phyloP scores from a whole-genome alignment of 1,140 invertebrate species.

The Macrosteles quadrilineatus region DNA sequence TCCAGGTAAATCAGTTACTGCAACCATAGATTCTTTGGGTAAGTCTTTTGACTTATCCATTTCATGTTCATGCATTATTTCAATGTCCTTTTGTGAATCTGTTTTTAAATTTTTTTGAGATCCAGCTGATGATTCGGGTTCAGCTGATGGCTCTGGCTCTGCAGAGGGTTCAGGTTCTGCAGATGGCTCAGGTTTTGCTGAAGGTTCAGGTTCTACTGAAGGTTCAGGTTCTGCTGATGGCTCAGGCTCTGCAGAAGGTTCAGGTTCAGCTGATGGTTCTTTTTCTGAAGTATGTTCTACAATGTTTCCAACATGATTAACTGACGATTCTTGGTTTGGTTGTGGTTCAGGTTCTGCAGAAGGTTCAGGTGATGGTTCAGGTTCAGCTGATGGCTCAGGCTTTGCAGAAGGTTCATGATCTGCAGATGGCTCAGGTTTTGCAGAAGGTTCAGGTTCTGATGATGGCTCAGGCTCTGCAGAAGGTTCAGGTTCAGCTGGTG shows the following conservation, averaged over 20 bases:
- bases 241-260: constrained; percentile 29
- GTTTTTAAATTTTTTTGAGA: constrained; percentile 11
- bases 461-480: constrained; percentile 38
- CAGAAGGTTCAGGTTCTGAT: constrained; percentile 36
- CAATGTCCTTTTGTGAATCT: constrained; percentile 42
- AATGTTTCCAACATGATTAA: too few species aligned
- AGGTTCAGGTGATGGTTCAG: too few species aligned
- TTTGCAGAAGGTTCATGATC: constrained; percentile 44
- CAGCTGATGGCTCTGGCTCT: constrained; percentile 38
- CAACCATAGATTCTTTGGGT: constrained; percentile 37
- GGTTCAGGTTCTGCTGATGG: constrained; percentile 37
- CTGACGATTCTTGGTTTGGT: constrained; percentile 35
- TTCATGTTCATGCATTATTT: constrained; percentile 41
- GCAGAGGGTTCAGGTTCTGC: constrained; percentile 42
- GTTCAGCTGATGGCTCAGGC: constrained; percentile 46
- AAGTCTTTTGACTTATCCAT: constrained; percentile 43
- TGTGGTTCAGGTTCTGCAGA: constrained; percentile 44
- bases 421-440: too few species aligned
- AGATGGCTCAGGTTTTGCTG: constrained; percentile 29
- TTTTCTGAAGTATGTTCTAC: too few species aligned
- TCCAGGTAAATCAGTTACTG: constrained; percentile 18
- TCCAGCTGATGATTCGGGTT: constrained; percentile 36
- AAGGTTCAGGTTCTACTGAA: constrained; percentile 36
- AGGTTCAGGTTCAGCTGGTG: constrained; percentile 42
- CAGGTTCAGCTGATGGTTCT: constrained; percentile 34